Evolutionary conservation across 1,140 invertebrate species (phyloP), one percentile per base, ranked within the genome.

Genomic region (Drosophila ogumai): DNA sequence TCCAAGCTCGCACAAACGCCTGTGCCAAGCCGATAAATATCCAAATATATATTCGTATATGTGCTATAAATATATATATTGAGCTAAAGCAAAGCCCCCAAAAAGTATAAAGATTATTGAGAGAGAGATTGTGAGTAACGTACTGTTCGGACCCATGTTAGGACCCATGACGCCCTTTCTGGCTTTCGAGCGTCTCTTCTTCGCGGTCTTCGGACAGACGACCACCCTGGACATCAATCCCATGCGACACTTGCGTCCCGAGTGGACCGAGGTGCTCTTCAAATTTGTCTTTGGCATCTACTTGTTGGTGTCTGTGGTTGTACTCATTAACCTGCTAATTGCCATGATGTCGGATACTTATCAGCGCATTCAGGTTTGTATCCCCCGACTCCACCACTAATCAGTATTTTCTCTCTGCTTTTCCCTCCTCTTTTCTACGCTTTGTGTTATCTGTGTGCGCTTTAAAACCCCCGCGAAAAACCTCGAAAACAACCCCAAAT

Each of bases 261-360:
- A 94, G 84, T 97, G 96, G 96, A 96, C 96, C 74, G 95, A 96
- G 93, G 95, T 94, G 93, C 95, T 96, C 75, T 97, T 96, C 94
- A 97, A 96, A 94, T 93, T 96, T 91, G 96, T 98, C 67, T 99
- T 99, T 93, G 98, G 98, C 78, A 96, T 98, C 90, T 99, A 99
- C 95, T 97, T 99, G 95, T 96, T 99, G 95, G 98, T 99, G 91
- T 98, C 98, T 74, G 96, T 99, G 81, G 97, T 99, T 93, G 99
- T 99, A 85, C 95, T 99, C 82, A 98, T 99, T 94, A 99, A 99
- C 94, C 95, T 99, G 92, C 96, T 99, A 86, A 99, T 99, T 95
- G 99, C 99, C 94, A 99, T 99, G 99, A 99, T 99, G 98, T 98
- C 98, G 91, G 98, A 99, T 94, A 99, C 99, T 81, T 99, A 99